A percentile compares a stretch with the other conserved stretches of the same genome.
Conservation (phyloP, 2,113 vertebrate genomes). For the Sphyrna mokarran region DNA sequence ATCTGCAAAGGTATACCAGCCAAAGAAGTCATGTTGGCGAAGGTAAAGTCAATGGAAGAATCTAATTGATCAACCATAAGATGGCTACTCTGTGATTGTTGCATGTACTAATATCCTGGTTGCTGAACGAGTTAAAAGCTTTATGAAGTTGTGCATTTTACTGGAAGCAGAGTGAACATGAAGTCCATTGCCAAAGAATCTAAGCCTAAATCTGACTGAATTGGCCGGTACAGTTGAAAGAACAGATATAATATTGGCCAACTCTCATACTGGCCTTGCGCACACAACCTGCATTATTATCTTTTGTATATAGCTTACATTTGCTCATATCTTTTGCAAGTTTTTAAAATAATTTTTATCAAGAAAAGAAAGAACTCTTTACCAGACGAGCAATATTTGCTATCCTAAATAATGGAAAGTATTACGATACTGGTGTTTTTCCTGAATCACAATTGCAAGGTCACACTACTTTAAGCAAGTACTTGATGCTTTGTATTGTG, state of each 20-base stretch:
- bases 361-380: background rate
- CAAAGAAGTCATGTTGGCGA: slow-evolving; percentile 17
- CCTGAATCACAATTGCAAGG: slow-evolving; percentile 6
- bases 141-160: background rate
- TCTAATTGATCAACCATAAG: background rate
- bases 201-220: slow-evolving; percentile 7
- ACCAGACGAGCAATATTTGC: slow-evolving; percentile 26
- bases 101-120: background rate
- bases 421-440: slow-evolving; percentile 9
- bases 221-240: background rate
- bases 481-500: background rate
- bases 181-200: background rate
- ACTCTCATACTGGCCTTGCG: background rate
- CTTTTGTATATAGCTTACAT: slow-evolving; percentile 28
- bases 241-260: background rate
- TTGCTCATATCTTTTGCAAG: slow-evolving; percentile 28
- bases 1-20: background rate
- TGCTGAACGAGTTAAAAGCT: slow-evolving; percentile 11
- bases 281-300: background rate
- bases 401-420: slow-evolving; percentile 5
- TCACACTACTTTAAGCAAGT: background rate
- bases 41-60: background rate
- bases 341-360: slow-evolving; percentile 23
- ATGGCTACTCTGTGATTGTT: slow-evolving; percentile 15
- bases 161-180: background rate